phyloP scores from a whole-genome alignment of 1,140 invertebrate genomes.

The Acromyrmex echinatior region DNA sequence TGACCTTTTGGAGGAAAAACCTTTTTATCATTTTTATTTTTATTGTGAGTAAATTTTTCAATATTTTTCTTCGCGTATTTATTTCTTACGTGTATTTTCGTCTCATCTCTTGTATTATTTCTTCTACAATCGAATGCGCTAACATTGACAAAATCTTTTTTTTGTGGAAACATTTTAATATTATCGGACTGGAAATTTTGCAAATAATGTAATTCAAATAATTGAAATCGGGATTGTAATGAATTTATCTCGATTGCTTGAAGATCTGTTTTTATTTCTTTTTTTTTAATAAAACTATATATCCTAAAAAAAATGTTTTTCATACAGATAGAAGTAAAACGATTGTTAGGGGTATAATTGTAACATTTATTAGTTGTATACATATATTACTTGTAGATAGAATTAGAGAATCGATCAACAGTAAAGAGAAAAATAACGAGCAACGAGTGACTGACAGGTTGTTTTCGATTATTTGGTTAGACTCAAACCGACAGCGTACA shows the following conservation, averaged over 20 bases:
- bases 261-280: background rate
- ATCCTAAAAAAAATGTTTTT: background rate
- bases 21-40: conserved; percentile 10
- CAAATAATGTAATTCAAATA: background rate
- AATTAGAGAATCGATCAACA: conserved; percentile 67
- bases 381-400: conserved; percentile 65
- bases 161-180: background rate
- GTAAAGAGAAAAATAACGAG: conserved; percentile 52
- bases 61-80: conserved; percentile 34
- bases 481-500: conserved; percentile 81
- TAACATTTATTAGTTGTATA: conserved; percentile 70
- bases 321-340: background rate
- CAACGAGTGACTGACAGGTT: conserved; percentile 51
- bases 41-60: conserved; percentile 28
- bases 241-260: conserved; percentile 13
- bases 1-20: background rate
- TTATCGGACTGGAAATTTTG: conserved; percentile 8
- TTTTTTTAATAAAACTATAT: conserved; percentile 23
- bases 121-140: background rate
- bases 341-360: background rate
- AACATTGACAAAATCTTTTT: background rate
- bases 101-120: no score
- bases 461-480: conserved; percentile 61
- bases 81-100: background rate
- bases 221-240: conserved; percentile 4